Evolutionary conservation across 1,140 invertebrate species (phyloP), one percentile per base, ranked within the genome.

Genomic region (Brachionus calyciflorus): DNA sequence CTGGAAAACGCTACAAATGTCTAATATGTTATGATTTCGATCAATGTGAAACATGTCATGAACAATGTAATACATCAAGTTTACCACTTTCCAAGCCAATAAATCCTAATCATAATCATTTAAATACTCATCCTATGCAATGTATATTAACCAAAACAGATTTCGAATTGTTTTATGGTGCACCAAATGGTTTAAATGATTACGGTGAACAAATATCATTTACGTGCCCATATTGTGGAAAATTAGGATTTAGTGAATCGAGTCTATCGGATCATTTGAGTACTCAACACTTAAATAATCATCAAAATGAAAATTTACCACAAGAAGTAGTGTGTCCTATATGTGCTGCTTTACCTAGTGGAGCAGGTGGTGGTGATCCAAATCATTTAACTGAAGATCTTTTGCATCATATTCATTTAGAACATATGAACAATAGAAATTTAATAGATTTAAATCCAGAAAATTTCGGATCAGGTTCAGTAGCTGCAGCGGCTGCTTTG

Each of bases 21-120:
- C 89, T 98, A 84, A 91, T 97, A 81, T 98, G 96, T 87, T 97
- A 94, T 86, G 95, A 98, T 88, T 98, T 97, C 88, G 96, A 98
- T 88, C 89, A 98, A 80, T 98, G 96, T 88, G 91, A 93, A 81
- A 90, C 90, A 81, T 98, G 95, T 86, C 97, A 94, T 86, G 94
- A 98, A 70, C 40, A 55, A 60, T 73, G 24, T 4, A 73, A 33
- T 14, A 60, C 9, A 9, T 33, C 30, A n/a, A 19, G 28, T 37
- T 21, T 60, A 19, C 28, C 55, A 17, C n/a, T 60, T 17, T 19
- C 55, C 4, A 65, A 65, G 26, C 60, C 60, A 14, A 44, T 65
- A 2, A 65, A 65, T 14, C 60, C 17, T 0, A 73, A 48, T 28
- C 51, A 76, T 30, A 57, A 55, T 55, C 73, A 76, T 46, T 6